Evolutionary conservation across 2,888 invertebrate species (phyloP).

Genomic region (Horisme vitalbata): DNA sequence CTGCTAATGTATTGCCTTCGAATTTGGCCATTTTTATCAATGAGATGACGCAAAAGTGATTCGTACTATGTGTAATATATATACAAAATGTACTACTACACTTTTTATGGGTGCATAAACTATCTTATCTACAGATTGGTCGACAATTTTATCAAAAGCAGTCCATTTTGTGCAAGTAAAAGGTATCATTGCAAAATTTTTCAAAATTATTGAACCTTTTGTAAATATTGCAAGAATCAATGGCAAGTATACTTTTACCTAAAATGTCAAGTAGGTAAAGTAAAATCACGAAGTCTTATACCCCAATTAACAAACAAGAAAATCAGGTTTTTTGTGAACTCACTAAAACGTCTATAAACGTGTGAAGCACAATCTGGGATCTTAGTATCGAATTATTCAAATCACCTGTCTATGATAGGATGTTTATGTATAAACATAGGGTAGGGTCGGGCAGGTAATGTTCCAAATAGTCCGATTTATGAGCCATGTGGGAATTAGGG

Average conservation of each 20-base stretch:
- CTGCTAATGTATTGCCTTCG: slow-evolving; percentile 14
- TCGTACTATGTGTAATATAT: too few species aligned
- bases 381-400: not conserved
- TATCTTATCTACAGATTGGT: too few species aligned
- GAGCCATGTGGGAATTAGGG: slow-evolving; percentile 61
- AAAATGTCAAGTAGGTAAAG: slow-evolving; percentile 21
- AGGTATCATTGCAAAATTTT: too few species aligned
- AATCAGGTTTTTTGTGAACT: slow-evolving; percentile 15
- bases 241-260: slow-evolving; percentile 8
- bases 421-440: slow-evolving; percentile 53
- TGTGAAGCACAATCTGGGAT: not conserved
- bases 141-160: too few species aligned
- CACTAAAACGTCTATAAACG: not conserved
- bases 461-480: slow-evolving; percentile 66
- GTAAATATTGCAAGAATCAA: slow-evolving; percentile 2
- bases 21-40: slow-evolving; percentile 13
- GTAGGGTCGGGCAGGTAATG: slow-evolving; percentile 58
- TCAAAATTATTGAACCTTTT: slow-evolving; percentile 17
- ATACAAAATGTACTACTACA: too few species aligned
- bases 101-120: too few species aligned
- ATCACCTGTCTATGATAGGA: slow-evolving; percentile 32
- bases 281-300: slow-evolving; percentile 5
- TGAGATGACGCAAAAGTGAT: too few species aligned
- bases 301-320: slow-evolving; percentile 12
- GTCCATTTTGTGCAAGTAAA: too few species aligned